Evolutionary conservation across 2,888 invertebrate species (phyloP), one percentile per base, ranked within the genome.

Genomic region (Scaptomyza flava): DNA sequence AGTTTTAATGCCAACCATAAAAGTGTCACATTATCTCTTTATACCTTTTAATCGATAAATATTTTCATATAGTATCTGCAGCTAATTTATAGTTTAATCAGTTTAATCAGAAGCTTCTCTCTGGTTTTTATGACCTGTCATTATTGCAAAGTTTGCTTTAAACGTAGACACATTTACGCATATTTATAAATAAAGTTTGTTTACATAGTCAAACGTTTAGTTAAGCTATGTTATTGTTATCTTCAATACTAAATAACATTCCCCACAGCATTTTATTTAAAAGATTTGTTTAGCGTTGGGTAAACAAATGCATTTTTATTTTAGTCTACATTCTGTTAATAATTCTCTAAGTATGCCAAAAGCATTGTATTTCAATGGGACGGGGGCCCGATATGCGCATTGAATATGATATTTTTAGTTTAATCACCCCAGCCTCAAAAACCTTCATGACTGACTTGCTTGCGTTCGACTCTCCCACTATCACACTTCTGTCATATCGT

Each of bases 11-110:
- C 7, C 43, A 51, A 41, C 43, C 66, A 81, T 85, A 68, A 85
- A 79, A 85, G 27, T 72, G 79, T 79, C 86, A 72, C 73, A 66
- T 76, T 67, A 67, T 70, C 50, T 50, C 68, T 64, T 74, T 77
- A 74, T 74, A 53, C 52, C 57, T 33, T 59, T 50, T 59, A 51
- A 57, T 57, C 63, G 53, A 59, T 72, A 60, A 63, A 70, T 80
- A 68, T 61, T 48, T 56, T 68, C 58, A 27, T 38, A 23, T 11
- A 11, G 12, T 38, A 27, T 14, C 14, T 11, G n/a, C 23, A 36
- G 51, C 17, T 43, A 34, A 80, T 86, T 83, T 83, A 86, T 81
- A 50, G 72, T 72, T 75, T 75, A 86, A 86, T 81, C 78, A 72
- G 78, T 68, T 67, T 66, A 76, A 74, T 71, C 74, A 50, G 50